A percentile compares a stretch with the other conserved stretches of the same genome.
Evolutionary conservation across 2,797 vertebrate genomes (phyloP).

Genomic region (Mico argentatus): DNA sequence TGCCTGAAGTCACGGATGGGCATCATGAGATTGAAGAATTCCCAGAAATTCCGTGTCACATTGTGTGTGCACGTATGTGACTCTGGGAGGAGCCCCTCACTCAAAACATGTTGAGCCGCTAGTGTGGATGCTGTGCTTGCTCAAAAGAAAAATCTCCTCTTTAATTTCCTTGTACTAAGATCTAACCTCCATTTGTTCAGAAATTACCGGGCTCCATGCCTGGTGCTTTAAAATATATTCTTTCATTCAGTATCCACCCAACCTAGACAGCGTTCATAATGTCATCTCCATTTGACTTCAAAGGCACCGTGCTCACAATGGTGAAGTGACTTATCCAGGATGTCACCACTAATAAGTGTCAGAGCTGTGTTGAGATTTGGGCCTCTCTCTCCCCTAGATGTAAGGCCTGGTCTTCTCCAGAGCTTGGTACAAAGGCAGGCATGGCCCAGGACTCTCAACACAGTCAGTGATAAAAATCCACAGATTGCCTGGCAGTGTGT

Average conservation of each 20-base stretch:
- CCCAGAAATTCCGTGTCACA: not conserved
- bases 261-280: not conserved
- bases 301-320: not conserved
- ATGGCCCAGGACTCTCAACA: not conserved
- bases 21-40: not conserved
- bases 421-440: not conserved
- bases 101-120: not conserved
- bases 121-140: not conserved
- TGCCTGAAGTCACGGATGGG: not conserved
- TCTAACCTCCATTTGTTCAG: not conserved
- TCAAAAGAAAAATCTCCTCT: not conserved
- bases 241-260: not conserved
- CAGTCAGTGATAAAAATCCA: not conserved
- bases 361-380: not conserved
- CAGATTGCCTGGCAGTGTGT: not conserved
- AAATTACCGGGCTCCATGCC: not conserved
- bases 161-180: not conserved
- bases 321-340: not conserved
- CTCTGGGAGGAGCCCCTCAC: not conserved
- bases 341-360: not conserved
- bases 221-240: not conserved
- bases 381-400: not conserved
- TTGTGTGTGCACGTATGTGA: not conserved
- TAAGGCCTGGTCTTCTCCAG: not conserved
- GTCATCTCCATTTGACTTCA: not conserved